Base-by-base conservation (phyloP, 2,113 vertebrate species). In the Pagrus major region DNA sequence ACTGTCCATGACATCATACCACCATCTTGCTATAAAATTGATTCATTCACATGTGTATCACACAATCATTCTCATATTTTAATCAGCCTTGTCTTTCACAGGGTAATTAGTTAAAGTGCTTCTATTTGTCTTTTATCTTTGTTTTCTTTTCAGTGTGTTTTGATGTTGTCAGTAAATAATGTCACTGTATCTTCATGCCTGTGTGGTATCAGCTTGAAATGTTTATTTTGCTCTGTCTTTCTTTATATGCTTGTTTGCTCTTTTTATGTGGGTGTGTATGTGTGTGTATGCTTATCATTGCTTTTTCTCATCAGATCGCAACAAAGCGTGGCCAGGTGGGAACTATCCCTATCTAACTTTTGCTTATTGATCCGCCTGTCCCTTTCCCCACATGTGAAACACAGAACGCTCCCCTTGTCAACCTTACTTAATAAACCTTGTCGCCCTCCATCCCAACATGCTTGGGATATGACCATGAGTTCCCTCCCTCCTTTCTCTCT, bases 271-370 rank as follows among this genome's bases (percentile, higher is more conserved):
- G 25, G 41, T 70, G 33, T 89, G 61, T 86, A 56, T 56, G 76
- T 77, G 55, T 83, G 65, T 73, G 70, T 78, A 29, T 87, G 80
- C 80, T 88, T 88, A 84, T 92, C 47, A 71, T 88, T 90, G 89
- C 88, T 93, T 92, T 92, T 86, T 88, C 71, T 92, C 88, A 86
- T 93, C 94, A 95, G 94, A 94, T 95, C 94, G 68, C 94, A 94
- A 83, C 94, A 95, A 92, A 95, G 92, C 49, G 87, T 95, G 80
- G 90, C 93, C 91, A 95, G 94, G 94, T 95, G 94, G 94, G 94
- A 92, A 93, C 85, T 92, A 89, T 80, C 87, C 84, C 91, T 90
- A 65, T 87, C 80, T 90, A 63, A 41, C 31, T 76, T 88, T 67
- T 91, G 8, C 54, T 83, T 79, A 65, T 70, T 84, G 63, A 73